phyloP scores from a whole-genome alignment of 2,113 vertebrate genomes.

The Bos indicus region DNA sequence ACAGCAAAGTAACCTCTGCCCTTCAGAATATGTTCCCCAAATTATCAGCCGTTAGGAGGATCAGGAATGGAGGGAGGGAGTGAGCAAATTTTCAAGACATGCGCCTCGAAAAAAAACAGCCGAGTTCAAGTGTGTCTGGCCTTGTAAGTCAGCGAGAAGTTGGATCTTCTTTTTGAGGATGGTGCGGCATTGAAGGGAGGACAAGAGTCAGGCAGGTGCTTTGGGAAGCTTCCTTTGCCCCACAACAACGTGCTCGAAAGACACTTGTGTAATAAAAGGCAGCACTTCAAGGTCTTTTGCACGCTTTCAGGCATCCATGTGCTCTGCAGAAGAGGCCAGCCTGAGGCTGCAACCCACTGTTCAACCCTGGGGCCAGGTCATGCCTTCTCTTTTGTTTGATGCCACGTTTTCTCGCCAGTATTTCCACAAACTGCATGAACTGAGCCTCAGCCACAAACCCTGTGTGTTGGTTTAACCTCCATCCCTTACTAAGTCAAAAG shows the following conservation, averaged over 20 bases:
- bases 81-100: rapidly evolving
- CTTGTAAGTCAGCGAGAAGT: background rate
- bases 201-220: background rate
- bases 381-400: rapidly evolving
- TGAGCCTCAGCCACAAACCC: background rate
- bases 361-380: rapidly evolving
- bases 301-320: rapidly evolving
- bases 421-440: too few species aligned
- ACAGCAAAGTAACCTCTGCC: background rate
- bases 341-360: rapidly evolving
- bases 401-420: rapidly evolving
- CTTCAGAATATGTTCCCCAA: background rate
- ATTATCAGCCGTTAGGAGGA: too few species aligned
- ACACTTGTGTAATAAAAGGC: too few species aligned
- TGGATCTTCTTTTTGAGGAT: background rate
- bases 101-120: rapidly evolving
- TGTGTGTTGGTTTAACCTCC: background rate
- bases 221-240: background rate
- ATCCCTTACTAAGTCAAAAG: background rate
- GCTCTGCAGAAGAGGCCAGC: background rate
- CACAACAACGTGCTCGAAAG: rapidly evolving
- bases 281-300: rapidly evolving
- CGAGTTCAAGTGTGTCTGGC: rapidly evolving
- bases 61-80: background rate
- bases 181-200: background rate